Evolutionary conservation across 2,888 invertebrate genomes (phyloP).

Genomic region (Lasioglossum malachurum): DNA sequence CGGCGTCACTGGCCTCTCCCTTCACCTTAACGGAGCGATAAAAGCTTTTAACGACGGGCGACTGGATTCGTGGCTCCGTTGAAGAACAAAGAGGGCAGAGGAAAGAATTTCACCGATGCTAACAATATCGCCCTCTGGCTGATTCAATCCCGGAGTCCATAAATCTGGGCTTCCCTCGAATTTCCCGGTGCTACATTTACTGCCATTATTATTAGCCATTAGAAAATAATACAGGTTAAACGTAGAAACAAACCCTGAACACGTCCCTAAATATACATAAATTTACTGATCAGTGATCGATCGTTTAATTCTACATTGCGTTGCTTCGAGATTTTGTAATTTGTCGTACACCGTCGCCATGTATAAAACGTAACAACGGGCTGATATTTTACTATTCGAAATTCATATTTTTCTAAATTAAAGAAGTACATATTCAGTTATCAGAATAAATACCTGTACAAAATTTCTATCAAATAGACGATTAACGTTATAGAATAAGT

Average conservation of each 20-base stretch:
- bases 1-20: conserved; percentile 50
- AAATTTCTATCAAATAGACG: no score
- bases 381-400: no score
- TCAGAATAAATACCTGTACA: no score
- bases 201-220: not conserved
- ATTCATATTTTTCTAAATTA: no score
- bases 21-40: conserved; percentile 67
- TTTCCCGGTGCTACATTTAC: not conserved
- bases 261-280: no score
- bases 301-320: not conserved
- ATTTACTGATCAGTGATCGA: no score
- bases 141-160: not conserved
- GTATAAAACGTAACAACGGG: no score
- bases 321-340: no score
- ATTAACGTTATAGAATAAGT: no score
- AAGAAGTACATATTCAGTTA: no score
- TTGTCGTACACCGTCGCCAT: no score
- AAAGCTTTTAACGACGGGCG: conserved; percentile 76
- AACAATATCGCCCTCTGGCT: conserved; percentile 4
- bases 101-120: conserved; percentile 37
- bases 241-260: not conserved
- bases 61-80: conserved; percentile 39
- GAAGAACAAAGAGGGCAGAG: conserved; percentile 45
- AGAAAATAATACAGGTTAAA: not conserved
- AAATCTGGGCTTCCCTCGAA: not conserved